These are phyloP conservation scores for Bos taurus DNA, from an alignment of 2,113 vertebrate species.

Conservation along the genomic window ARS-UCD2.0 NC_037337.1:16169001-16169500, in stretches of 20 bases:
- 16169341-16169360: not conserved
- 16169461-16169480: not conserved
- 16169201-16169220: not conserved
- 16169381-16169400: not conserved
- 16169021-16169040: not conserved
- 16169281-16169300: not conserved
- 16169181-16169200: not conserved
- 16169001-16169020: too few relatives aligned
- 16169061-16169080: too few relatives aligned
- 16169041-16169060: not conserved
- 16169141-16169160: not conserved
- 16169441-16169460: not conserved
- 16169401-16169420: not conserved
- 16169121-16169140: not conserved
- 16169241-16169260: not conserved
- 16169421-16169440: not conserved
- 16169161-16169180: not conserved
- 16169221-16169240: not conserved
- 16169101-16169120: not conserved
- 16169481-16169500: not conserved
- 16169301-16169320: not conserved
- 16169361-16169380: accelerated
- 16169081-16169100: not conserved
- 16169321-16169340: not conserved
- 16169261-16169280: not conserved